Percentiles rank a stretch among this genome's conserved stretches.
These are phyloP conservation scores for Coenonympha arcania DNA, from an alignment of 2,888 invertebrate species.

Conservation along the genomic window DNA sequence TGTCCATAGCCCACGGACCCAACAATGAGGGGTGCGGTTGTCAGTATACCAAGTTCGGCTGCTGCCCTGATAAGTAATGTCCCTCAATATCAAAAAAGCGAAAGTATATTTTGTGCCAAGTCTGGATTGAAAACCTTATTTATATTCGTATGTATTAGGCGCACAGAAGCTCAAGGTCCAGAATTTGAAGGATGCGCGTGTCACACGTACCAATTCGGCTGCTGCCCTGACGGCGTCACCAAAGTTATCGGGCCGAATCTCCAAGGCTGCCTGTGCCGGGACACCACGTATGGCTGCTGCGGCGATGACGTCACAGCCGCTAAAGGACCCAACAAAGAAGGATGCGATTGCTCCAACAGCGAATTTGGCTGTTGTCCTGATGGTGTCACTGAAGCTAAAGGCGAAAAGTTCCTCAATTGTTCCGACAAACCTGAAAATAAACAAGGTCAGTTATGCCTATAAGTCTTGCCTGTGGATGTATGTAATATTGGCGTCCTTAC, in stretches of 20 bases:
- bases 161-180: constrained; percentile 83
- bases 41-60: constrained; percentile 81
- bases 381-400: constrained; percentile 83
- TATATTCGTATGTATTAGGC: constrained; percentile 34
- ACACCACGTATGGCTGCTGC: constrained; percentile 87
- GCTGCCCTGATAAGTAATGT: constrained; percentile 81
- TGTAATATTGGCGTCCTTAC: no score
- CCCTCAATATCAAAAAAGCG: background rate
- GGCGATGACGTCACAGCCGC: constrained; percentile 87
- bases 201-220: constrained; percentile 90
- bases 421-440: constrained; percentile 78
- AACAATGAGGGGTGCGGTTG: constrained; percentile 88
- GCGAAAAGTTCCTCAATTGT: constrained; percentile 90
- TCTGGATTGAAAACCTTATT: background rate
- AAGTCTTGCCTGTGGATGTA: no score
- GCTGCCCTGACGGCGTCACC: constrained; percentile 88
- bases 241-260: constrained; percentile 78
- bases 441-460: constrained; percentile 66
- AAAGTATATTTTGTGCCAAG: background rate
- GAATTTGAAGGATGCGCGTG: constrained; percentile 88
- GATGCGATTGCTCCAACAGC: constrained; percentile 87
- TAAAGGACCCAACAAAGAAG: constrained; percentile 80
- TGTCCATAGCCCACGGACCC: constrained; percentile 84
- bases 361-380: constrained; percentile 91
- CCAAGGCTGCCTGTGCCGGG: constrained; percentile 83